phyloP scores from a whole-genome alignment of 2,888 invertebrate species.

The Palloptera scutellata region DNA sequence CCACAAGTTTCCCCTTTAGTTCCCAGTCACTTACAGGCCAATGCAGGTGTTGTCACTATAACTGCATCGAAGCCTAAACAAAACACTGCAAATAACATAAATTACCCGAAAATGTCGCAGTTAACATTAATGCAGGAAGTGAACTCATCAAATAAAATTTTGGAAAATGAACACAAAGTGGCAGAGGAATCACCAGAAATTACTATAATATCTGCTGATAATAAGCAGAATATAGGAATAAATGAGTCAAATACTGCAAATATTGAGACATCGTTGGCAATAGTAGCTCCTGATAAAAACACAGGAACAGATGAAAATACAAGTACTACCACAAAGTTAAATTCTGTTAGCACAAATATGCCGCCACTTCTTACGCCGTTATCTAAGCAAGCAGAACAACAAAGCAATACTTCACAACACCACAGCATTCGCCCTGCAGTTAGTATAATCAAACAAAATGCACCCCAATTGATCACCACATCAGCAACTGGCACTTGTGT shows the following conservation, averaged over 20 bases:
- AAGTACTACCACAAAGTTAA: conserved; percentile 7
- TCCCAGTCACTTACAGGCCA: conserved; percentile 64
- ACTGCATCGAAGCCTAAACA: conserved; percentile 48
- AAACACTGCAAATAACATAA: conserved; percentile 2
- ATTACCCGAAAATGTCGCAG: conserved; percentile 15
- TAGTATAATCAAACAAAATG: conserved; percentile 39
- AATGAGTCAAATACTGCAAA: no score
- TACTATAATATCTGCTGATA: no score
- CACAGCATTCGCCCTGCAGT: conserved; percentile 37
- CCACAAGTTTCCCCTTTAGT: conserved; percentile 47
- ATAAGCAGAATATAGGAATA: no score
- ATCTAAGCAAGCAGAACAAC: conserved; percentile 18
- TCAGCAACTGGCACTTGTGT: conserved; percentile 28
- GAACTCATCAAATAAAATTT: neutral
- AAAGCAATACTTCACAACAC: conserved; percentile 29
- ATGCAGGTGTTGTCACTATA: conserved; percentile 67
- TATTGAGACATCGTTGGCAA: conserved; percentile 14
- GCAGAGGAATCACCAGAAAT: no score
- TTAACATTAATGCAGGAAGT: neutral
- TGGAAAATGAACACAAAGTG: conserved; percentile 2
- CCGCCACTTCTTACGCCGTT: conserved; percentile 27
- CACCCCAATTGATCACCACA: conserved; percentile 40
- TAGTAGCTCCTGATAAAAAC: neutral
- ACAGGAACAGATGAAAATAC: conserved; percentile 20
- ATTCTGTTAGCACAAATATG: conserved; percentile 15